phyloP scores from a whole-genome alignment of 2,113 vertebrate genomes.

The Nanger granti region DNA sequence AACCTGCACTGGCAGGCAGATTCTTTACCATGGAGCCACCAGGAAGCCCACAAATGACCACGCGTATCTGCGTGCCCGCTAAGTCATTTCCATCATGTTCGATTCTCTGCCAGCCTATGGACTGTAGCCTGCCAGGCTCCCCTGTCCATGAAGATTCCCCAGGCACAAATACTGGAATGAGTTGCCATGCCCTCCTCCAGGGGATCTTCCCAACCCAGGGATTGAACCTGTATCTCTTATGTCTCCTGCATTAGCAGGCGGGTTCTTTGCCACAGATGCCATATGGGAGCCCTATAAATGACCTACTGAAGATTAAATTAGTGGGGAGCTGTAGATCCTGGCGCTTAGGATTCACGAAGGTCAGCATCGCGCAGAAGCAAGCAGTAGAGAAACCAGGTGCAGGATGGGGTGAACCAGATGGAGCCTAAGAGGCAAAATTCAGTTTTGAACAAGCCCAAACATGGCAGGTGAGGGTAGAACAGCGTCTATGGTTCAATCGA shows the following conservation, averaged over 20 bases:
- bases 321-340: too few species aligned
- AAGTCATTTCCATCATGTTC: background rate
- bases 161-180: background rate
- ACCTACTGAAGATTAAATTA: background rate
- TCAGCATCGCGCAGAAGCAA: background rate
- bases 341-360: background rate
- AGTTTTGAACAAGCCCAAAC: background rate
- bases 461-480: background rate
- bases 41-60: background rate
- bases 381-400: background rate
- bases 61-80: accelerated
- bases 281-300: background rate
- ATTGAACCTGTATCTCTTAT: background rate
- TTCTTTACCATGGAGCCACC: background rate
- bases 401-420: background rate
- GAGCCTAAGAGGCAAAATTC: background rate
- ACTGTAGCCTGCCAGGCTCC: background rate
- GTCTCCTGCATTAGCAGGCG: background rate
- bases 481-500: background rate
- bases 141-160: background rate
- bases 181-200: background rate
- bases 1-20: background rate
- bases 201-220: background rate
- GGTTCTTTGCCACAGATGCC: background rate
- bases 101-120: background rate